These are phyloP conservation scores for Actinia equina DNA, from an alignment of 64 coral and sea anemone genomes.

Conservation along the genomic window DNA sequence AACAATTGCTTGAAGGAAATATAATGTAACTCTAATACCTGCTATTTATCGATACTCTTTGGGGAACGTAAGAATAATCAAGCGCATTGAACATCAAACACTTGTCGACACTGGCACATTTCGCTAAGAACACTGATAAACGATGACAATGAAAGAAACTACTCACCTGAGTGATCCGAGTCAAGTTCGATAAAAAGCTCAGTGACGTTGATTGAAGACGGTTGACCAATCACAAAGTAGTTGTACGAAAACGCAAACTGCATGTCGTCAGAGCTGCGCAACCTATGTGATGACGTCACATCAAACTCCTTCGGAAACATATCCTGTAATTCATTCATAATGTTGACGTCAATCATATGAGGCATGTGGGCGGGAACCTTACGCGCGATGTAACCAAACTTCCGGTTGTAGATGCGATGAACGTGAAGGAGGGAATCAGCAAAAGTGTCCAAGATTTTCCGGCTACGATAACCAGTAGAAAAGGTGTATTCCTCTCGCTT, in stretches of 20 bases:
- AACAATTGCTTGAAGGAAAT: no score
- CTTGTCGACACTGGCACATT: no score
- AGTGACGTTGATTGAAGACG: slow-evolving; percentile 56
- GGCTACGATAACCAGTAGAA: slow-evolving; percentile 10
- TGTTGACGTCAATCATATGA: slow-evolving; percentile 82
- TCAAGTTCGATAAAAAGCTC: slow-evolving; percentile 83
- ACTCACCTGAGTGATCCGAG: slow-evolving; percentile 82
- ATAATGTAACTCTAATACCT: no score
- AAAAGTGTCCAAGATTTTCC: slow-evolving; percentile 88
- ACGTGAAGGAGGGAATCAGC: slow-evolving; percentile 97
- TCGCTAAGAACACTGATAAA: not conserved
- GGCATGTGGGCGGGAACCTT: slow-evolving; percentile 98
- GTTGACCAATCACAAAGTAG: slow-evolving; percentile 91
- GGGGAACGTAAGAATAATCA: no score
- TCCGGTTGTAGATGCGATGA: slow-evolving; percentile 92
- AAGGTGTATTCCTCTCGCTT: slow-evolving; percentile 27
- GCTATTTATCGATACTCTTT: no score
- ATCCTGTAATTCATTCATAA: slow-evolving; percentile 81
- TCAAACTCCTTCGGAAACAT: slow-evolving; percentile 89
- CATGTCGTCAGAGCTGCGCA: slow-evolving; percentile 93
- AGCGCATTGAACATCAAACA: no score
- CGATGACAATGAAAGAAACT: slow-evolving; percentile 35
- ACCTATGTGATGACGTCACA: slow-evolving; percentile 81
- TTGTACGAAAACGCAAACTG: slow-evolving; percentile 95
- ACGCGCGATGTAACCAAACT: slow-evolving; percentile 88